Evolutionary conservation across 2,888 invertebrate species (phyloP), one percentile per base, ranked within the genome.

Genomic region (Troilus luridus): DNA sequence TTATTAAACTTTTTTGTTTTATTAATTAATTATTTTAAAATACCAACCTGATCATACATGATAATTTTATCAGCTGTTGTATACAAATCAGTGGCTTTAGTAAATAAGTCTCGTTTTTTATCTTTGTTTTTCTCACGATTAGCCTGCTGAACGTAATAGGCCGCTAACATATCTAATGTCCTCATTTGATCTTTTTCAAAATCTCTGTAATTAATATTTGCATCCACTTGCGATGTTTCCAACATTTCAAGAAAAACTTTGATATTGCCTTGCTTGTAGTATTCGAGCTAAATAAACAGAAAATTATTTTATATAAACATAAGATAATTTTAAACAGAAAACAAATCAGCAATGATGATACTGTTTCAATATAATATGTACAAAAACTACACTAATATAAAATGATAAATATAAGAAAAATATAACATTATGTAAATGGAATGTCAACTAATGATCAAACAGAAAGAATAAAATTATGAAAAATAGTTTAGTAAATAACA

Each of bases 21-120:
- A 24, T 21, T 88, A 41, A 56, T 59, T 19, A 14, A 89, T 62
- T 27, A 24, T 17, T 24, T 91, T 88, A 8, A 21, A n/a, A 59
- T 67, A 91, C 94, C 94, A 94, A 97, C 97, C 95, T 98, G 99
- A 94, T 99, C 99, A 95, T 99, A 99, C 99, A 99, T 99, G 93
- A 99, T 98, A 94, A 99, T 99, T 95, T 99, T 99, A 94, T 99
- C 99, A 10, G 99, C 99, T 92, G 98, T 98, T 0, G 98, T 98
- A 94, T 99, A 99, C n/a, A 99, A 95, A 89, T 98, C 96, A 0
- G 99, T 99, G 6, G 99, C 99, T 95, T 98, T 98, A 58, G 98
- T 98, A 93, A 99, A 99, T 24, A 98, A 95, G 93, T 99, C 99
- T 92, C 98, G 96, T 94, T 98, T 98, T 93, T 97, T 97, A 93